Evolutionary conservation across 2,888 invertebrate species (phyloP), one percentile per base, ranked within the genome.

Genomic region (Boloria selene): DNA sequence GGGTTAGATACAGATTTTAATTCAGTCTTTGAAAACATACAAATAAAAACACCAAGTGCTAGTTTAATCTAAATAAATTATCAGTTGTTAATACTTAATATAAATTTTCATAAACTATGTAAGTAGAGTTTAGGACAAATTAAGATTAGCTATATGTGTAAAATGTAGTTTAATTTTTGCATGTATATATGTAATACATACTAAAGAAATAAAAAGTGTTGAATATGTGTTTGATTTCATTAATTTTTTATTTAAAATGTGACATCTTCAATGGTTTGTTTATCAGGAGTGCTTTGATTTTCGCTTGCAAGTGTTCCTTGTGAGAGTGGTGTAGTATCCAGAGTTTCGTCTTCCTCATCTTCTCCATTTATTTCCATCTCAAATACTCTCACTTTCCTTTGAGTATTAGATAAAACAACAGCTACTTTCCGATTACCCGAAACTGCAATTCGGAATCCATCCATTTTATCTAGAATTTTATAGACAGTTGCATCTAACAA

Each of bases 281-380:
- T 53, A 82, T 83, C 83, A 18, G 82, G 75, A 18, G 77, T 80
- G 16, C 77, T 79, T 72, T 83, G 82, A 65, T 71, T 85, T 72
- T 77, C 81, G 76, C 76, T 80, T 67, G 70, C 77, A 68, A 69
- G 83, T 38, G 59, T 64, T 38, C 58, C 78, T 65, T 85, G 80
- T 22, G 90, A 91, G 61, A 85, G 85, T 42, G 89, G 85, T 47
- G 92, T 92, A 4, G 83, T 85, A 61, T 93, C 92, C 18, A 92
- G 77, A n/a, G 88, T 88, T 64, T 92, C 93, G 61, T 96, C 96
- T 47, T 96, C 96, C 64, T 97, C 98, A 70, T 98, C 98, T 65
- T 97, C 97, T 26, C 97, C 98, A 79, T 98, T 98, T 0, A 95
- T 96, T 90, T 98, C 98, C 95, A 98, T 98, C 85, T 98, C 97